A percentile compares a stretch with the other conserved stretches of the same genome.
Evolutionary conservation across 2,888 invertebrate species (phyloP).

Genomic region (Brenthis ino): DNA sequence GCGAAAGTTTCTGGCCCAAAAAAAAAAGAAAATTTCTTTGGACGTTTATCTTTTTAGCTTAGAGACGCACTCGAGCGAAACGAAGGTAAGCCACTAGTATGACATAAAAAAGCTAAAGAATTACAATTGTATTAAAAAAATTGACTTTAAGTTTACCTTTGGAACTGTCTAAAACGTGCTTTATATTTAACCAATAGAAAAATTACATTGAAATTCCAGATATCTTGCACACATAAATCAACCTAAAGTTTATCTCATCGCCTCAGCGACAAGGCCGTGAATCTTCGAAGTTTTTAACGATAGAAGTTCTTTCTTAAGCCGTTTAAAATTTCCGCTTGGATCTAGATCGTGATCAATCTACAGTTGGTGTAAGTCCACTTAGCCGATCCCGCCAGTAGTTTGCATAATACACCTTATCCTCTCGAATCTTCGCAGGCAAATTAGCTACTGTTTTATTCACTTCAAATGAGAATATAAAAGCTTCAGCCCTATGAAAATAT

Average conservation of each 20-base stretch:
- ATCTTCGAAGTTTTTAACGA: slow-evolving; percentile 71
- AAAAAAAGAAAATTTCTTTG: too few species aligned
- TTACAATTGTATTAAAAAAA: too few species aligned
- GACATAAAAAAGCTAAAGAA: too few species aligned
- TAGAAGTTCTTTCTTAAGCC: slow-evolving; percentile 64
- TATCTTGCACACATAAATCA: slow-evolving; percentile 56
- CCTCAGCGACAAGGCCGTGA: slow-evolving; percentile 52
- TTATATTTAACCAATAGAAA: neutral
- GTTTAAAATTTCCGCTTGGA: slow-evolving; percentile 48
- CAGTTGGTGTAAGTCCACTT: slow-evolving; percentile 40
- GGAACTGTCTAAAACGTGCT: neutral
- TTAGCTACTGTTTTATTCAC: slow-evolving; percentile 36
- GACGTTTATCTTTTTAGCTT: too few species aligned
- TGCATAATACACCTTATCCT: slow-evolving; percentile 37
- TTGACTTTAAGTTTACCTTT: too few species aligned
- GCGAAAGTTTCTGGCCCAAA: too few species aligned
- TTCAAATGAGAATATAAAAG: slow-evolving; percentile 33
- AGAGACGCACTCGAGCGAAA: too few species aligned
- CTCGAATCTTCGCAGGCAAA: slow-evolving; percentile 30
- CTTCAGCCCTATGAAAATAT: slow-evolving; percentile 25
- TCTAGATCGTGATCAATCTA: slow-evolving; percentile 54
- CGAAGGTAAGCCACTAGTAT: too few species aligned
- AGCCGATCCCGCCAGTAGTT: slow-evolving; percentile 34
- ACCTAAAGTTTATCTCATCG: slow-evolving; percentile 57
- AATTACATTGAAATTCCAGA: slow-evolving; percentile 28